A percentile compares a stretch with the other conserved stretches of the same genome.
Conservation (phyloP, 2,797 vertebrate species). For the Pseudochirops cupreus region DNA sequence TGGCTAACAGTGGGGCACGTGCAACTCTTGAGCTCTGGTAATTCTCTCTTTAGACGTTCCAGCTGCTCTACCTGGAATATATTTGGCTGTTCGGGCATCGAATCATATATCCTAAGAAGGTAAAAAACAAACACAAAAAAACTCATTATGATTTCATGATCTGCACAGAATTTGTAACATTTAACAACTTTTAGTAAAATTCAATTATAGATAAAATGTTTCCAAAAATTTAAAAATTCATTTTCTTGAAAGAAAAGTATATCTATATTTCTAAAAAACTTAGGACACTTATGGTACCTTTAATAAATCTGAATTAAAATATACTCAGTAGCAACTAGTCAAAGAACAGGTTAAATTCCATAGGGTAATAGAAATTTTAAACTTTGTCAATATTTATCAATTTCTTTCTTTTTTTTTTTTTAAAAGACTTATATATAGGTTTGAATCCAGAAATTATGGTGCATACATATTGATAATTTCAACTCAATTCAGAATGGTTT, state of each 20-base stretch:
- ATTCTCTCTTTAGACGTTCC: conserved; percentile 92
- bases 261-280: not conserved
- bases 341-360: not conserved
- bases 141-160: conserved; percentile 43
- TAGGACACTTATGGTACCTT: not conserved
- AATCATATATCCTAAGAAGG: conserved; percentile 93
- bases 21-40: conserved; percentile 92
- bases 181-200: conserved; percentile 31
- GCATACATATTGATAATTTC: conserved; percentile 87
- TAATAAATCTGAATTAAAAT: not conserved
- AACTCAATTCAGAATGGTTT: conserved; percentile 87
- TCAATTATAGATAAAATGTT: conserved; percentile 29
- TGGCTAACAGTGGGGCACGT: conserved; percentile 90
- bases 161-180: conserved; percentile 33
- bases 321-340: not conserved
- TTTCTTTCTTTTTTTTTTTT: conserved; percentile 51
- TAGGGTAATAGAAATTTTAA: not conserved
- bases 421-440: conserved; percentile 88
- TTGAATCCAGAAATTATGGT: conserved; percentile 88
- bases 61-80: conserved; percentile 97
- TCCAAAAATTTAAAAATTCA: not conserved
- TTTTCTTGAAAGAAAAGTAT: conserved; percentile 21
- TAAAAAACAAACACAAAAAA: conserved; percentile 64
- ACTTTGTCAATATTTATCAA: not conserved
- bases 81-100: conserved; percentile 91